Evolutionary conservation across 2,888 invertebrate genomes (phyloP).

Genomic region (Eupelmus urozonus): DNA sequence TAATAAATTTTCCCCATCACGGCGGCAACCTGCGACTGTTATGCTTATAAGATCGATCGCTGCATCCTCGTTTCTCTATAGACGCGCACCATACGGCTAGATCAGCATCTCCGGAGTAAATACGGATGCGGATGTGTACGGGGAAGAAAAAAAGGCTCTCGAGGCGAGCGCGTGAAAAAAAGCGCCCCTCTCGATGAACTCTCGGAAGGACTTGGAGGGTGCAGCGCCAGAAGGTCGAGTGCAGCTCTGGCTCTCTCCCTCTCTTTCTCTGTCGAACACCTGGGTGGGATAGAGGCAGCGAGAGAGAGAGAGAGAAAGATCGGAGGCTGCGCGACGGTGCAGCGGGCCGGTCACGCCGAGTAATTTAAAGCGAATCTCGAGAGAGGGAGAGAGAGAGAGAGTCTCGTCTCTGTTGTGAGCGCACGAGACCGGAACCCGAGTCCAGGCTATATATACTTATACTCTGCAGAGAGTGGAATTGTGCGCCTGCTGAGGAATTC

Average conservation of each 20-base stretch:
- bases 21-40: not conserved
- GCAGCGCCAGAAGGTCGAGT: not conserved
- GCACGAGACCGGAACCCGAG: slow-evolving; percentile 19
- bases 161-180: not conserved
- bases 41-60: not conserved
- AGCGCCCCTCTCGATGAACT: slow-evolving; percentile 52
- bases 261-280: not conserved
- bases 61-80: not conserved
- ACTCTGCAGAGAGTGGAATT: too few species aligned
- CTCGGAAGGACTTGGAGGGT: not conserved
- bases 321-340: not conserved
- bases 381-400: not conserved
- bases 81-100: slow-evolving; percentile 25
- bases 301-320: not conserved
- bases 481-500: slow-evolving; percentile 26
- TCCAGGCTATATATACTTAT: too few species aligned
- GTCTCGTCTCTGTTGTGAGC: not conserved
- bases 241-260: not conserved
- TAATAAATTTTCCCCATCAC: too few species aligned
- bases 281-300: not conserved
- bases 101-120: slow-evolving; percentile 30
- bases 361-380: slow-evolving; percentile 43
- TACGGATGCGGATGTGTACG: slow-evolving; percentile 32
- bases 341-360: slow-evolving; percentile 36
- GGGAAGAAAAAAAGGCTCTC: not conserved